Evolutionary conservation across 2,888 invertebrate species (phyloP), one percentile per base, ranked within the genome.

Genomic region (Acronicta psi): DNA sequence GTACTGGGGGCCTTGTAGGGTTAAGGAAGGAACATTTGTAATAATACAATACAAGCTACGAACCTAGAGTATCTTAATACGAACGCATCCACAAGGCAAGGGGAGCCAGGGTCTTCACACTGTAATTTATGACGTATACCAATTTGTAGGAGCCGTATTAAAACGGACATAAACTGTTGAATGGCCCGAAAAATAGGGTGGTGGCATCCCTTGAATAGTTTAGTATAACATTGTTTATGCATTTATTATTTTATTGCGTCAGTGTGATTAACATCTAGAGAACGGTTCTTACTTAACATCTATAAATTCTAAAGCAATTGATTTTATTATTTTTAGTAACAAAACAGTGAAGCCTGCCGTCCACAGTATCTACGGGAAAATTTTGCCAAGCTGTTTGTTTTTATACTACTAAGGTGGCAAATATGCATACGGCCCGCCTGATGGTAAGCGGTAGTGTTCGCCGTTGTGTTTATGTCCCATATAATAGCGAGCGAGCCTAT

Each of bases 151-250:
- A 87, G 85, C 87, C 87, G 87, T 86, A 91, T 91, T 92, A 91
- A 91, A 90, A 91, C 86, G 83, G 83, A 89, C 89, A 86, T 89
- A 87, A 90, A 89, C 87, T 90, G 91, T 87, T 90, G 91, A 91
- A 92, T 91, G 90, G 87, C 83, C 89, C 91, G 90, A 89, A 88
- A 90, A 90, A 86, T 90, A 78, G 92, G 92, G 92, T 89, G 92
- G 92, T 89, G 91, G 75, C 86, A 82, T 80, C 82, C 79, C 79
- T 66, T 54, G 59, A 60, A 59, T 57, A 59, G 64, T 68, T 75
- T 74, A 67, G 79, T 78, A 75, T 75, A 72, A 76, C 79, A 69
- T 73, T 79, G 79, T 82, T 80, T 81, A 76, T 63, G 75, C 72
- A 47, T 80, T 76, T 77, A 75, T 71, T 75, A 75, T 77, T 74